These are phyloP conservation scores for Drosophila antonietae DNA, from an alignment of 2,888 invertebrate species.

Conservation along the genomic window DNA sequence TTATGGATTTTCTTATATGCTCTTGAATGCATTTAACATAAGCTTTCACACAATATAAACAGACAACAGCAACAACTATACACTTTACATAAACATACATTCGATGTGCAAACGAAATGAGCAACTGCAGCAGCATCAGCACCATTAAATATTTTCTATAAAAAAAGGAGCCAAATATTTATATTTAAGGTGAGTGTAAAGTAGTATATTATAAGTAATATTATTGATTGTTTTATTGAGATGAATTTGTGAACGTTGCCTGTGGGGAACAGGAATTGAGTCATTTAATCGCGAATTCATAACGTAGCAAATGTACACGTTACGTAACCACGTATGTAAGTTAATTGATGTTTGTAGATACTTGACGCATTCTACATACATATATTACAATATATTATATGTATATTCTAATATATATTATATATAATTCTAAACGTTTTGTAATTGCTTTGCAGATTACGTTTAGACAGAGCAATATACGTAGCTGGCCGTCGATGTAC, in stretches of 20 bases:
- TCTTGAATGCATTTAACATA: conserved; percentile 56
- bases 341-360: too few species aligned
- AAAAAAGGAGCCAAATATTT: conserved; percentile 80
- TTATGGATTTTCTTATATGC: conserved; percentile 42
- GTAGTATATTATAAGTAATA: not conserved
- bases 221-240: not conserved
- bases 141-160: conserved; percentile 49
- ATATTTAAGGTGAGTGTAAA: conserved; percentile 72
- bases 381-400: too few species aligned
- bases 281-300: not conserved
- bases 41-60: conserved; percentile 38
- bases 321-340: too few species aligned
- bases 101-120: not conserved
- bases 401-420: too few species aligned
- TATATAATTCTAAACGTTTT: not conserved
- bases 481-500: conserved; percentile 32
- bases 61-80: conserved; percentile 9
- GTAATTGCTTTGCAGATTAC: conserved; percentile 50
- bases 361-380: too few species aligned
- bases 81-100: not conserved
- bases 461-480: conserved; percentile 49
- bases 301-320: not conserved
- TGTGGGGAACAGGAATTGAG: not conserved
- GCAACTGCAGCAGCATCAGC: conserved; percentile 10
- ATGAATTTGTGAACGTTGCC: not conserved